phyloP scores from a whole-genome alignment of 2,113 vertebrate species.

The Actenoides lindsayi region DNA sequence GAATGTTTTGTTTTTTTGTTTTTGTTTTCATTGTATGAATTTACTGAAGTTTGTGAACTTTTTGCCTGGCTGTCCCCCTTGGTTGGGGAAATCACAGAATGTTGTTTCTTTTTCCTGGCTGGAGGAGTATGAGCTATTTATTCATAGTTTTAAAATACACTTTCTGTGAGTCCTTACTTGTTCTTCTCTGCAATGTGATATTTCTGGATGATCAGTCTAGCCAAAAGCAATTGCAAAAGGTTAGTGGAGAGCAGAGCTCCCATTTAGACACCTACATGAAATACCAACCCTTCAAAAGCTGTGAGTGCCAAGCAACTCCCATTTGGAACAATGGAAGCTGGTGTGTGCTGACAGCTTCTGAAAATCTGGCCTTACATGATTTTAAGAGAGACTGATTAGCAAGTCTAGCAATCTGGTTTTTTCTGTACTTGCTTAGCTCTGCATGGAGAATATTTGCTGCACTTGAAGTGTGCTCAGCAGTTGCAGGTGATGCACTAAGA shows the following conservation, averaged over 20 bases:
- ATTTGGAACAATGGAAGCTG: conserved; percentile 32
- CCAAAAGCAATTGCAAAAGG: conserved; percentile 37
- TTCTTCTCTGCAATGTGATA: not conserved
- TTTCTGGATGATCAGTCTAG: conserved; percentile 40
- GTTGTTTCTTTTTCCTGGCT: conserved; percentile 40
- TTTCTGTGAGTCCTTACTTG: conserved; percentile 23
- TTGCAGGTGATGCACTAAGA: not conserved
- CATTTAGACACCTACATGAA: conserved; percentile 53
- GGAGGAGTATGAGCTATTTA: conserved; percentile 19
- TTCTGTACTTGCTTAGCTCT: not conserved
- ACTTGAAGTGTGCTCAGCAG: not conserved
- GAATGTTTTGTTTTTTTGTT: not conserved
- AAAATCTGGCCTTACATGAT: not conserved
- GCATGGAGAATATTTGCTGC: not conserved
- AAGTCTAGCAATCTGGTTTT: not conserved
- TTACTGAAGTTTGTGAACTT: conserved; percentile 45
- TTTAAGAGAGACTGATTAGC: not conserved
- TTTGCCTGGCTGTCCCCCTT: conserved; percentile 5
- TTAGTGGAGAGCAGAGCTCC: conserved; percentile 31
- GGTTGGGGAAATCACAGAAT: conserved; percentile 30
- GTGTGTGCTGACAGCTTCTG: not conserved
- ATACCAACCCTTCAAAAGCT: not conserved
- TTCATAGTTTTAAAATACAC: conserved; percentile 19
- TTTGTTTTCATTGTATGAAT: conserved; percentile 51
- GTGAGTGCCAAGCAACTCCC: conserved; percentile 11